These are phyloP conservation scores for Selene dorsalis DNA, from an alignment of 2,797 vertebrate species.

Conservation along the genomic window DNA sequence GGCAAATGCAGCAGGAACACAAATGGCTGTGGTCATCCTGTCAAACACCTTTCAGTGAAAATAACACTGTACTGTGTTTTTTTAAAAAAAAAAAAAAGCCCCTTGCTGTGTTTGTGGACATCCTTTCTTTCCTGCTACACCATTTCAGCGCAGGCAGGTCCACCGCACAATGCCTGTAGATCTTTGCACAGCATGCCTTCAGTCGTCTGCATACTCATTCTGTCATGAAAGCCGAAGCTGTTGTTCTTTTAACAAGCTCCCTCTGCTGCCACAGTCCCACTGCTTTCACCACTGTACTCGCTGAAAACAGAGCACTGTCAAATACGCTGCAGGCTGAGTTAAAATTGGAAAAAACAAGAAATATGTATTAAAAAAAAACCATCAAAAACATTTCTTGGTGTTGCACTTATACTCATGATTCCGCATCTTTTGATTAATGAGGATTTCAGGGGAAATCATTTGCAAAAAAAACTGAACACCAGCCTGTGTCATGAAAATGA, in stretches of 20 bases:
- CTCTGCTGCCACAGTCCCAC: conserved; percentile 53
- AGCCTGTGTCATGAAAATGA: conserved; percentile 17
- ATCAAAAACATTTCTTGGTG: conserved; percentile 26
- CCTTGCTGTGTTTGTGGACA: conserved; percentile 24
- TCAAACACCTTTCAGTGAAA: conserved; percentile 32
- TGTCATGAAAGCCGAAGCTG: conserved; percentile 59
- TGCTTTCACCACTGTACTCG: conserved; percentile 43
- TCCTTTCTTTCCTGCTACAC: conserved; percentile 30
- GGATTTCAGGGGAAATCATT: conserved; percentile 41
- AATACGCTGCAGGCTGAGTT: conserved; percentile 62
- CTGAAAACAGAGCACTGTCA: conserved; percentile 56
- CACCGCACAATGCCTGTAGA: conserved; percentile 34
- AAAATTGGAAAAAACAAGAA: conserved; percentile 34
- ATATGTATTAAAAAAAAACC: neutral
- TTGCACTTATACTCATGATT: conserved; percentile 27
- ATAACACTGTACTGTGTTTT: conserved; percentile 13
- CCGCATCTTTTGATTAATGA: conserved; percentile 42
- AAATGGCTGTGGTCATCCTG: conserved; percentile 28
- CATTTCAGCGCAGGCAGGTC: conserved; percentile 8
- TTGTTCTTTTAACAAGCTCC: conserved; percentile 72
- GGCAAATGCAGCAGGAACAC: neutral
- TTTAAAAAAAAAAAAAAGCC: conserved; percentile 33
- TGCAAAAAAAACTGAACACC: conserved; percentile 29
- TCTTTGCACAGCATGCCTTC: conserved; percentile 54
- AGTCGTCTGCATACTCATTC: conserved; percentile 55